These are phyloP conservation scores for Syrmaticus mikado DNA, from an alignment of 2,113 vertebrate species.

Conservation along the genomic window DNA sequence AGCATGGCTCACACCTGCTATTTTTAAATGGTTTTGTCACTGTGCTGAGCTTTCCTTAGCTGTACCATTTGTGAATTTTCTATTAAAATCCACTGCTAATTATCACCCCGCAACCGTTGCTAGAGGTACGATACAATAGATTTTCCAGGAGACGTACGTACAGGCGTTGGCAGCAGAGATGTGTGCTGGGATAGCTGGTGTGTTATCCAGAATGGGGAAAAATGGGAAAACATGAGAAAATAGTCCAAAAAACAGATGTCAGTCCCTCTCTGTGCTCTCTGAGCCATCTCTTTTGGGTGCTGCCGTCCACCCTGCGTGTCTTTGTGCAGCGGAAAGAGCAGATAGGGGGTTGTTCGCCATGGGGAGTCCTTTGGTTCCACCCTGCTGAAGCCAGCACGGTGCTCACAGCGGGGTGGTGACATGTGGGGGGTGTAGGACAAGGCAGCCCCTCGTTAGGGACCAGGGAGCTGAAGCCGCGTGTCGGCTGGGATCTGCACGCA, in stretches of 20 bases:
- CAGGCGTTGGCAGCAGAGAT: fast-evolving
- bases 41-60: not conserved
- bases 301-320: not conserved
- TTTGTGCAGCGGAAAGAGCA: too few relatives aligned
- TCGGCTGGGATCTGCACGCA: not conserved
- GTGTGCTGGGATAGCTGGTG: not conserved
- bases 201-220: not conserved
- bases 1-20: not conserved
- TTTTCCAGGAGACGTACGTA: not conserved
- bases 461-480: not conserved
- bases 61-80: not conserved
- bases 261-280: not conserved
- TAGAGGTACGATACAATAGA: fast-evolving
- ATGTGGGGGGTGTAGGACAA: not conserved
- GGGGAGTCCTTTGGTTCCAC: too few relatives aligned
- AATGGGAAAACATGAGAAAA: not conserved
- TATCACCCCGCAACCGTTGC: not conserved
- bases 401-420: fast-evolving
- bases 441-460: not conserved
- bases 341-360: not conserved
- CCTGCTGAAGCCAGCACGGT: not conserved
- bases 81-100: not conserved
- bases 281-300: not conserved
- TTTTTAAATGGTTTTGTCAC: not conserved
- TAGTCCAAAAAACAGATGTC: fast-evolving